Percentiles rank a stretch among this genome's conserved stretches.
These are phyloP conservation scores for Periplaneta americana DNA, from an alignment of 1,140 invertebrate species.

Conservation along the genomic window DNA sequence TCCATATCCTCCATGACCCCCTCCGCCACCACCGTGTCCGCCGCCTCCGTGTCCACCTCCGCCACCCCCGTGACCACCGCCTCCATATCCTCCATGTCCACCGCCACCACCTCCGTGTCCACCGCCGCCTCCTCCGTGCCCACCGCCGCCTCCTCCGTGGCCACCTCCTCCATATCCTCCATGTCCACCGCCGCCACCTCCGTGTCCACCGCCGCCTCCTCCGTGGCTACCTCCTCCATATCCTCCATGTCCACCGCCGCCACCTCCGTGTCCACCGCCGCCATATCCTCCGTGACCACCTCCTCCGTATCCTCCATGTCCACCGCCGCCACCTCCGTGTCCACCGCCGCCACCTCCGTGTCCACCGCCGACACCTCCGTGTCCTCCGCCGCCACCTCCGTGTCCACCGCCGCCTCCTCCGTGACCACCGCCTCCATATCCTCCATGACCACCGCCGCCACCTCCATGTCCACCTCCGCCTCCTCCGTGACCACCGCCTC, in stretches of 20 bases:
- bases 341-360: not conserved
- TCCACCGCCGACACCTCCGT: not conserved
- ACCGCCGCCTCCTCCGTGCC: not conserved
- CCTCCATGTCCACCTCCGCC: not conserved
- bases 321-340: not conserved
- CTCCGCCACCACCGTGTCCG: no score
- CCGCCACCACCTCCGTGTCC: not conserved
- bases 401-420: not conserved
- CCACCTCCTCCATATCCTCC: slow-evolving; percentile 18
- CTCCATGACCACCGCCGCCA: not conserved
- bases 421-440: not conserved
- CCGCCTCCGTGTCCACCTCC: no score
- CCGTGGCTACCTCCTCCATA: slow-evolving; percentile 22
- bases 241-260: not conserved
- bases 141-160: slow-evolving; percentile 8
- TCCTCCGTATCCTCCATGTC: not conserved
- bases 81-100: not conserved
- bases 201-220: not conserved
- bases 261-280: not conserved
- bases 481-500: not conserved
- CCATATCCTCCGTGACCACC: not conserved
- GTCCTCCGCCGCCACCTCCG: not conserved
- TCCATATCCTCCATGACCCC: no score
- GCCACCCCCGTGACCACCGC: not conserved
- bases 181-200: not conserved